A percentile compares a stretch with the other conserved stretches of the same genome.
Evolutionary conservation across 2,888 invertebrate species (phyloP).

Genomic region (Pristionchus fissidentatus): DNA sequence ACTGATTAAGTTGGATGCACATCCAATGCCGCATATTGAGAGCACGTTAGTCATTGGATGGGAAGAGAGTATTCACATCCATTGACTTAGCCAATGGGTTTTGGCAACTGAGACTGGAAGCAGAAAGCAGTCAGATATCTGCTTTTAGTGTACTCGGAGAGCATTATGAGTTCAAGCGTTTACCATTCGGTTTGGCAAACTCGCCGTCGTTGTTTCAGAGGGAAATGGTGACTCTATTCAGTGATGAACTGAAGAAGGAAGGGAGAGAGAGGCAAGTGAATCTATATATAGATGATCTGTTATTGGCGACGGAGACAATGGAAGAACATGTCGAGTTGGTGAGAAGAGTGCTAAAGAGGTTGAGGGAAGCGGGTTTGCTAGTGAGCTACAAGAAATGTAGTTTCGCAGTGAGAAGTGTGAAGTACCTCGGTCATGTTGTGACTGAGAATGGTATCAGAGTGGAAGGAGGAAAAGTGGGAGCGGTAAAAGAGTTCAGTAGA

Average conservation of each 20-base stretch:
- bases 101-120: slow-evolving; percentile 59
- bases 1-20: slow-evolving; percentile 55
- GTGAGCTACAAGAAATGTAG: slow-evolving; percentile 51
- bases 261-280: slow-evolving; percentile 11
- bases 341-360: neutral
- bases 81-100: slow-evolving; percentile 56
- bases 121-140: slow-evolving; percentile 56
- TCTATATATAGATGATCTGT: slow-evolving; percentile 64
- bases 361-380: slow-evolving; percentile 21
- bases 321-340: slow-evolving; percentile 43
- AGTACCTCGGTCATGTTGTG: slow-evolving; percentile 50
- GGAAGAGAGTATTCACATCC: slow-evolving; percentile 48
- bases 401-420: slow-evolving; percentile 41
- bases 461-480: slow-evolving; percentile 51
- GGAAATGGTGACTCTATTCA: slow-evolving; percentile 57
- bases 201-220: slow-evolving; percentile 68
- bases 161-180: slow-evolving; percentile 61
- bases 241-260: slow-evolving; percentile 45
- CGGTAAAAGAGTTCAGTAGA: slow-evolving; percentile 39
- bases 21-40: slow-evolving; percentile 57
- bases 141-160: slow-evolving; percentile 60
- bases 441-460: slow-evolving; percentile 35
- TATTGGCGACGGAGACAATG: slow-evolving; percentile 35
- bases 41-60: slow-evolving; percentile 40
- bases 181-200: slow-evolving; percentile 67